Evolutionary conservation across 1,140 invertebrate genomes (phyloP).

Genomic region (Planococcus citri): DNA sequence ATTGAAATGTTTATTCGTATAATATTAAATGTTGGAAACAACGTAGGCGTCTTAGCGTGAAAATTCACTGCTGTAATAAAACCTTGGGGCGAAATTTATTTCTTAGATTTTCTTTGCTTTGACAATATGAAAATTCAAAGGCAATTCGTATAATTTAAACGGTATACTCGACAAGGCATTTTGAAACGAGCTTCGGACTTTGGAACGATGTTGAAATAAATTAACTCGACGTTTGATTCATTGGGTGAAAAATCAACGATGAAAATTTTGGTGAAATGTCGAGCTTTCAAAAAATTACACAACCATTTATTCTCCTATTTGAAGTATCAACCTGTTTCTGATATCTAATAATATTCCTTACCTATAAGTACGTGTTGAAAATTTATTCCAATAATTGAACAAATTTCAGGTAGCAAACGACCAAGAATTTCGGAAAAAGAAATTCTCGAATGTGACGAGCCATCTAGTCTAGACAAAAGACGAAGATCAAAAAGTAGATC

Average conservation of each 20-base stretch:
- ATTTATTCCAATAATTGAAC: no score
- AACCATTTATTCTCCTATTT: no score
- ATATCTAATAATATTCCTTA: no score
- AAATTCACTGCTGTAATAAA: not conserved
- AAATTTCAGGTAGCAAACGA: conserved; percentile 42
- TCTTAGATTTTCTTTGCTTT: not conserved
- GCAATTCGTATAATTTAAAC: not conserved
- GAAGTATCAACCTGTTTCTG: no score
- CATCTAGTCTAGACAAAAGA: conserved; percentile 30
- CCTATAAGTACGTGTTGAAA: no score
- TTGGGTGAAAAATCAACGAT: no score
- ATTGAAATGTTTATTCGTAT: conserved; percentile 17
- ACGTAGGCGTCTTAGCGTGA: conserved; percentile 13
- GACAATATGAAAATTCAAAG: not conserved
- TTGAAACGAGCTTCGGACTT: no score
- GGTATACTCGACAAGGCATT: not conserved
- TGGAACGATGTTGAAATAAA: no score
- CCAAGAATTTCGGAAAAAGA: conserved; percentile 38
- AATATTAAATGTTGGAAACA: conserved; percentile 15
- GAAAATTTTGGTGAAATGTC: no score
- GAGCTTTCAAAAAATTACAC: no score
- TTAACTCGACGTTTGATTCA: no score
- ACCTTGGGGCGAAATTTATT: not conserved
- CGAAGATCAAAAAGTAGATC: conserved; percentile 24
- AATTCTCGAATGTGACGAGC: conserved; percentile 35